phyloP scores from a whole-genome alignment of 2,797 vertebrate genomes.

The Smutsia temminckii region DNA sequence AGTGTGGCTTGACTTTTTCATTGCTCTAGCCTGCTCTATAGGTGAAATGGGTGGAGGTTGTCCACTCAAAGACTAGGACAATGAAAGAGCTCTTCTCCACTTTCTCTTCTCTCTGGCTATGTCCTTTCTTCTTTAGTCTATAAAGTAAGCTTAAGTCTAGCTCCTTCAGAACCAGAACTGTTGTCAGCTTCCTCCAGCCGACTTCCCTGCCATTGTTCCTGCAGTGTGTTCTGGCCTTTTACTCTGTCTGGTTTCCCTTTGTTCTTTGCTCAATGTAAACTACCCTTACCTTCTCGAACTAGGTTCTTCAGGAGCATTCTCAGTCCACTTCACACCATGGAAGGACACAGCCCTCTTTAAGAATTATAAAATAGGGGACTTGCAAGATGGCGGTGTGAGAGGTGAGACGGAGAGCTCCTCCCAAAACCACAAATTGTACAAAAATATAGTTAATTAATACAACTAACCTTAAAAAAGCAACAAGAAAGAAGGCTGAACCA shows the following conservation, averaged over 20 bases:
- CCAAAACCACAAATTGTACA: too few relatives aligned
- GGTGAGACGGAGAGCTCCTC: too few relatives aligned
- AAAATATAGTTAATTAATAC: too few relatives aligned
- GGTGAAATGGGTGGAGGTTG: neutral
- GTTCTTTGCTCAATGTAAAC: slow-evolving; percentile 19
- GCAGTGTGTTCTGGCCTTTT: neutral
- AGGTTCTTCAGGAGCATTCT: neutral
- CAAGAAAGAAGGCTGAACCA: too few relatives aligned
- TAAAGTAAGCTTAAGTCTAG: neutral
- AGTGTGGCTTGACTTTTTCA: neutral
- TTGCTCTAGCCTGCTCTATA: too few relatives aligned
- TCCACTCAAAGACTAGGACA: neutral
- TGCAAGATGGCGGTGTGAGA: too few relatives aligned
- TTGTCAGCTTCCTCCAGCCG: neutral
- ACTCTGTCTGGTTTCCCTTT: neutral
- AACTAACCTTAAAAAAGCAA: too few relatives aligned
- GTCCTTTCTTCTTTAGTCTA: neutral
- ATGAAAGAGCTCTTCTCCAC: neutral
- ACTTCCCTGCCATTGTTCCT: neutral
- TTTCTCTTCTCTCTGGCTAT: neutral
- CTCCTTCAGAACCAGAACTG: neutral
- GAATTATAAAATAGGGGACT: neutral
- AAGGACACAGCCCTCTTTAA: neutral
- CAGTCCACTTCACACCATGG: neutral
- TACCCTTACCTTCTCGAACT: neutral